These are phyloP conservation scores for Tachycineta bicolor DNA, from an alignment of 2,113 vertebrate genomes.

Conservation along the genomic window DNA sequence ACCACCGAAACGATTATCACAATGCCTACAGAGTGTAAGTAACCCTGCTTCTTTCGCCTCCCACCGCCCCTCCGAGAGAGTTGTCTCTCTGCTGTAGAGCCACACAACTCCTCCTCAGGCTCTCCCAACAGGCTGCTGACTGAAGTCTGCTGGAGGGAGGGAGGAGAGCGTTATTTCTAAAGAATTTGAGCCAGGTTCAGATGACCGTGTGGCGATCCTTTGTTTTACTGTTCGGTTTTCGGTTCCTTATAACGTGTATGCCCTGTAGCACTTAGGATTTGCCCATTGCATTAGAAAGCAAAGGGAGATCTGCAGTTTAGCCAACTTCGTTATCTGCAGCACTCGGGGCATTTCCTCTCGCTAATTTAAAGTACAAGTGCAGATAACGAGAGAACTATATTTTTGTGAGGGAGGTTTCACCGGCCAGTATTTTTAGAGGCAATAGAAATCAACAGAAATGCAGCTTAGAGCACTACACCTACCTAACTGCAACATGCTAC, in stretches of 20 bases:
- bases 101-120: constrained; percentile 71
- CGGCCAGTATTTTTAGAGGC: not conserved
- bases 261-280: constrained; percentile 9
- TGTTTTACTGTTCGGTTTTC: not conserved
- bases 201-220: constrained; percentile 1
- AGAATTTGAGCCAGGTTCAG: constrained; percentile 62
- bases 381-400: not conserved
- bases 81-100: constrained; percentile 67
- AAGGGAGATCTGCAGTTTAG: constrained; percentile 19
- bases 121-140: constrained; percentile 74
- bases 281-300: constrained; percentile 1
- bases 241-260: not conserved
- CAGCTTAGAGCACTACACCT: not conserved
- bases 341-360: not conserved
- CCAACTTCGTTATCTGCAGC: not conserved
- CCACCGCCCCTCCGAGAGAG: constrained; percentile 50
- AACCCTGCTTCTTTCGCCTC: constrained; percentile 56
- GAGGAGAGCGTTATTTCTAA: constrained; percentile 47
- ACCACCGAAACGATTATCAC: constrained; percentile 94
- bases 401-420: not conserved
- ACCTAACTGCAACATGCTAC: not conserved
- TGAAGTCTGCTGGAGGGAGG: constrained; percentile 55
- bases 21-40: constrained; percentile 95
- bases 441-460: not conserved
- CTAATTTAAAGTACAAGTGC: not conserved